Percentiles rank a stretch among this genome's conserved stretches.
Evolutionary conservation across 2,797 vertebrate genomes (phyloP).

Genomic region (Glossophaga mutica): DNA sequence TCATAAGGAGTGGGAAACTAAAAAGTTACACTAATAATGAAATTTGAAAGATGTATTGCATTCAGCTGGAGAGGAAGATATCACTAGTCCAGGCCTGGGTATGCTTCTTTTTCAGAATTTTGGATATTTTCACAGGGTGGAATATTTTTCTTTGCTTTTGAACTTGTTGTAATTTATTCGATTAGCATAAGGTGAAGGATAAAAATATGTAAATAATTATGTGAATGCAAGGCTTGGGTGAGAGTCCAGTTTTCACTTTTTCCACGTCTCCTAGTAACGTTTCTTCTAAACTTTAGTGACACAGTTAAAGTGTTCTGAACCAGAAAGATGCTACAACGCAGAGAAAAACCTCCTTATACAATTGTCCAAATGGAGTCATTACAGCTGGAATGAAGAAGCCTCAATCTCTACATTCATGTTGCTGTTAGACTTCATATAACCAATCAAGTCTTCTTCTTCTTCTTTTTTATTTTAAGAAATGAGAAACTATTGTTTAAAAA

Average conservation of each 20-base stretch:
- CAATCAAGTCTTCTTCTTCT: not conserved
- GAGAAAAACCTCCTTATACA: not conserved
- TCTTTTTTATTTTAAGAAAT: too few species aligned
- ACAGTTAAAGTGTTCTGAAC: not conserved
- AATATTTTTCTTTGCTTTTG: not conserved
- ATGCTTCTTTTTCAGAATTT: not conserved
- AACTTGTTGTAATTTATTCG: not conserved
- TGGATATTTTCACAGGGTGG: not conserved
- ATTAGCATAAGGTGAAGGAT: not conserved
- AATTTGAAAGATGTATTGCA: not conserved
- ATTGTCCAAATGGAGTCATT: not conserved
- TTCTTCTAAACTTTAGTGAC: not conserved
- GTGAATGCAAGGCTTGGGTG: not conserved
- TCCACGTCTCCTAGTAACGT: not conserved
- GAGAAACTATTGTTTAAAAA: too few species aligned
- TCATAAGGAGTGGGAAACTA: not conserved
- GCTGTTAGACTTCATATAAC: not conserved
- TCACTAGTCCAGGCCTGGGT: not conserved
- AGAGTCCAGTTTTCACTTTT: not conserved
- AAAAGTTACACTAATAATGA: not conserved
- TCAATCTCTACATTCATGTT: rapidly evolving
- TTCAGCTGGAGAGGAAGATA: not conserved
- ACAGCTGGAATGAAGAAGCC: not conserved
- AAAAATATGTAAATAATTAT: not conserved
- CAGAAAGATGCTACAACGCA: not conserved